These are phyloP conservation scores for Diaphora mendica DNA, from an alignment of 2,888 invertebrate species.

Conservation along the genomic window DNA sequence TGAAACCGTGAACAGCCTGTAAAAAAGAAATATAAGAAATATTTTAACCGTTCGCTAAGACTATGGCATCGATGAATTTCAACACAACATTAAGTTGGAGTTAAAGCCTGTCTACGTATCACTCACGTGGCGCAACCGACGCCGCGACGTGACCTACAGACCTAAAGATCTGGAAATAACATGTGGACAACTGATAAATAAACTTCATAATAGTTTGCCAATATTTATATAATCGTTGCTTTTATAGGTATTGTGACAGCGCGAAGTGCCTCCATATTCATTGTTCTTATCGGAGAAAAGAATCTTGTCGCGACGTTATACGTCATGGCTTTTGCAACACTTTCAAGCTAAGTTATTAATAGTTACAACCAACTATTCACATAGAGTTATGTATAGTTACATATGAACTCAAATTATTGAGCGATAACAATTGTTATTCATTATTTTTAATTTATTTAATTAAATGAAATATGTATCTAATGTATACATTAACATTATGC, in stretches of 20 bases:
- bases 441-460: constrained; percentile 17
- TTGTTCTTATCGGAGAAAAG: constrained; percentile 10
- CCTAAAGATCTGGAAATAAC: constrained; percentile 53
- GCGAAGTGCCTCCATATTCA: constrained; percentile 1
- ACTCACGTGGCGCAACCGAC: constrained; percentile 50
- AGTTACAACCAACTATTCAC: background rate
- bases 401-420: background rate
- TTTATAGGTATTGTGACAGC: background rate
- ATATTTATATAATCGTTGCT: constrained; percentile 29
- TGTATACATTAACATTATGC: constrained; percentile 10
- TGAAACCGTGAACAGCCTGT: constrained; percentile 22
- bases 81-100: constrained; percentile 41
- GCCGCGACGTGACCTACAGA: constrained; percentile 56
- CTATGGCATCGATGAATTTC: constrained; percentile 43
- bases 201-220: constrained; percentile 26
- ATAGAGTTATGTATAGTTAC: background rate
- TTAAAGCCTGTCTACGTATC: constrained; percentile 51
- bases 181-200: constrained; percentile 36
- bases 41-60: constrained; percentile 27
- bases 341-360: constrained; percentile 5
- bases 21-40: constrained; percentile 33
- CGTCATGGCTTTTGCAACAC: constrained; percentile 3
- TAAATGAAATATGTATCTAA: constrained; percentile 20
- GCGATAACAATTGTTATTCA: background rate
- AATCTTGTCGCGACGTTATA: background rate